Evolutionary conservation across 2,888 invertebrate species (phyloP), one percentile per base, ranked within the genome.

Genomic region (Silvanus unidentatus): DNA sequence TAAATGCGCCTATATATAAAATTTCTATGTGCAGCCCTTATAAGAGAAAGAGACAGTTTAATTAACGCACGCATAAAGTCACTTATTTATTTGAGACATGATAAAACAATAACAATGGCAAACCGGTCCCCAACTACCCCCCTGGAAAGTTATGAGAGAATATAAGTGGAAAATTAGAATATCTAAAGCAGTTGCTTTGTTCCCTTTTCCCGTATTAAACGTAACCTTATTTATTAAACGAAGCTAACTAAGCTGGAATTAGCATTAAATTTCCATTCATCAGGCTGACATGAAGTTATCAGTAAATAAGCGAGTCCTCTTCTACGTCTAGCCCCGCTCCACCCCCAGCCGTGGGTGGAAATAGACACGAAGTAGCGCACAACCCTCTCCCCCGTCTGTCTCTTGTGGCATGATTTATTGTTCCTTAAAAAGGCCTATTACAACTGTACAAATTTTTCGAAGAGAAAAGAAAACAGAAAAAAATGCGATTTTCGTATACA

Each of bases 241-340:
- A 22, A 66, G 65, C 64, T 62, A 66, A 66, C 66, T 63, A 64
- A 64, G 61, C 60, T 48, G 50, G 64, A 66, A 70, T 70, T 70
- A 68, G 66, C 70, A 69, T 70, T 62, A 68, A 66, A 63, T 65
- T 67, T 66, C 67, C 70, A 70, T 71, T 69, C 63, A 65, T 71
- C 71, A 70, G 65, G 61, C 57, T 68, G 69, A 68, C 70, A 64
- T 63, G 64, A 63, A 68, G 66, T 70, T 71, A 71, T 71, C 71
- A 69, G 69, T 65, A 67, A 70, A 70, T 69, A 66, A 68, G 65
- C 64, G 62, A 57, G 62, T 58, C 64, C 65, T 60, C 63, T 64
- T 63, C 65, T 42, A 39, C 51, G 48, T 39, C 52, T 54, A 46
- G n/a, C n/a, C n/a, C 36, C 42, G 45, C 48, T 45, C 48, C 50